phyloP scores from a whole-genome alignment of 2,888 invertebrate genomes.

The Epinotia nisella region DNA sequence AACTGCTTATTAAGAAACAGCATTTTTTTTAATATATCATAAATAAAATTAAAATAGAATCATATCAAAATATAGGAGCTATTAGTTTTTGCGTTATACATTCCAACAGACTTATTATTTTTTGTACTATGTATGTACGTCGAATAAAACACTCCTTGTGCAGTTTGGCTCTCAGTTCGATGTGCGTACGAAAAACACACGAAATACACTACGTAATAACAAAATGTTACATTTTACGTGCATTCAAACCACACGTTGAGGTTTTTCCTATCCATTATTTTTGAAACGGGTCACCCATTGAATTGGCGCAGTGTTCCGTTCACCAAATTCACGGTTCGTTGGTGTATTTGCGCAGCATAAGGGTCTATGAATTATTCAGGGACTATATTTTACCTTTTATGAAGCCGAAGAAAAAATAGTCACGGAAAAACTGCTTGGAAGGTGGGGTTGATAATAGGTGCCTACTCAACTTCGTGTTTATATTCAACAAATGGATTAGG shows the following conservation, averaged over 20 bases:
- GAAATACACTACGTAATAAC: not conserved
- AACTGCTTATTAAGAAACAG: no score
- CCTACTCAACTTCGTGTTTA: not conserved
- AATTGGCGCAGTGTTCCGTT: constrained; percentile 52
- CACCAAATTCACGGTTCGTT: constrained; percentile 68
- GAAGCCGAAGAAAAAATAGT: constrained; percentile 55
- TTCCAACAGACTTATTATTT: no score
- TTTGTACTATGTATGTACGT: no score
- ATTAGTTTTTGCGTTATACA: no score
- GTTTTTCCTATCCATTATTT: constrained; percentile 38
- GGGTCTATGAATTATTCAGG: constrained; percentile 71
- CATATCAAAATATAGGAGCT: no score
- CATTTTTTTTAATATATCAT: no score
- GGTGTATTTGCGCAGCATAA: constrained; percentile 63
- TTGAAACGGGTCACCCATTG: constrained; percentile 40
- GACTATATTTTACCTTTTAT: constrained; percentile 63
- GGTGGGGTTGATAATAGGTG: constrained; percentile 8
- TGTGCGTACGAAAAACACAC: not conserved
- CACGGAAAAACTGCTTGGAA: constrained; percentile 41
- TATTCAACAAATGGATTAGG: not conserved
- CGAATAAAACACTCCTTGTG: no score
- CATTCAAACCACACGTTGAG: not conserved
- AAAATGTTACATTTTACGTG: constrained; percentile 11
- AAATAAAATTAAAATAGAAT: no score
- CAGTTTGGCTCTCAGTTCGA: no score